Evolutionary conservation across 2,797 vertebrate genomes (phyloP).

Genomic region (Limosa lapponica): DNA sequence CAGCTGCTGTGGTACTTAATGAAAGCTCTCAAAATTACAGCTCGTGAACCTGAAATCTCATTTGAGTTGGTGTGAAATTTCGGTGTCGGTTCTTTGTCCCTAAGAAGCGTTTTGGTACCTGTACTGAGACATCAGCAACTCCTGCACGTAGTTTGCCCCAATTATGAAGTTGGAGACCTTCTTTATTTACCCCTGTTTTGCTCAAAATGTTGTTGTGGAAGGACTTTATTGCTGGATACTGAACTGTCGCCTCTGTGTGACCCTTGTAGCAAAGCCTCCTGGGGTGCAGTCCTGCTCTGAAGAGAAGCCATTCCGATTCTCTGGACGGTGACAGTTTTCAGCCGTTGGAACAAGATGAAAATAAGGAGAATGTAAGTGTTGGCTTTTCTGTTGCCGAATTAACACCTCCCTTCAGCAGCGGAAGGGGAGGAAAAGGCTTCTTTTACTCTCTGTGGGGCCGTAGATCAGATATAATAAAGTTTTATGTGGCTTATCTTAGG

Average conservation of each 20-base stretch:
- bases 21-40: background rate
- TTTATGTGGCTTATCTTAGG: background rate
- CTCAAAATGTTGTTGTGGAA: background rate
- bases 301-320: conserved; percentile 75
- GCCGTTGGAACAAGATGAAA: conserved; percentile 65
- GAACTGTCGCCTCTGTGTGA: background rate
- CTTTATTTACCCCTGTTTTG: background rate
- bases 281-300: conserved; percentile 86
- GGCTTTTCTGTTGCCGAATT: background rate
- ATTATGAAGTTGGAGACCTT: background rate
- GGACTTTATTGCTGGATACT: background rate
- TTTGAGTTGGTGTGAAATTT: background rate
- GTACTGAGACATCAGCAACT: background rate
- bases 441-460: fast-evolving
- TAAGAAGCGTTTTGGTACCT: background rate
- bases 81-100: fast-evolving
- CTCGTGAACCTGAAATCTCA: background rate
- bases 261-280: conserved; percentile 83
- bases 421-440: background rate
- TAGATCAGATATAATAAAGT: background rate
- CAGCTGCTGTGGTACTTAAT: background rate
- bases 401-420: background rate
- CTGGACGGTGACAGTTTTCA: conserved; percentile 60
- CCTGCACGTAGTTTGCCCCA: fast-evolving
- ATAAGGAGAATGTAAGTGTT: conserved; percentile 89